These are phyloP conservation scores for Acrocephalus arundinaceus DNA, from an alignment of 2,113 vertebrate species.

Conservation along the genomic window DNA sequence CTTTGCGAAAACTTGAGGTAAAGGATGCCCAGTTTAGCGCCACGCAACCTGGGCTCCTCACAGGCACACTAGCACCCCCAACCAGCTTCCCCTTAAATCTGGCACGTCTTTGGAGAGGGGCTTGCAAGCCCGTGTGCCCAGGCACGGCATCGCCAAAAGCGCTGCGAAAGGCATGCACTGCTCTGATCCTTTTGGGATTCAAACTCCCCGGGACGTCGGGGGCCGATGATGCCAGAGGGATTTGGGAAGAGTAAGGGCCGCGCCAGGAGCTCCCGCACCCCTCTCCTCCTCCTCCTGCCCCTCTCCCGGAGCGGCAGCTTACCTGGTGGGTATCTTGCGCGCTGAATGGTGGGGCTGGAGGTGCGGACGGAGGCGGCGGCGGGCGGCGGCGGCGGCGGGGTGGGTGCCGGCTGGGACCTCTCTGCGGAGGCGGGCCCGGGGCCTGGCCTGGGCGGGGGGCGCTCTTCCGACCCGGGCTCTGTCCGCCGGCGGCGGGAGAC, in stretches of 20 bases:
- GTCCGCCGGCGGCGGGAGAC: background rate
- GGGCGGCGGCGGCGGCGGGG: constrained; percentile 58
- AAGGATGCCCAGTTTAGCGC: background rate
- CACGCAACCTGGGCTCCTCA: background rate
- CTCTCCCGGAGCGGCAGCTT: background rate
- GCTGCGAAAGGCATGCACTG: background rate
- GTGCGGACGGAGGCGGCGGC: constrained; percentile 78
- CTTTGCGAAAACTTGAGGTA: background rate
- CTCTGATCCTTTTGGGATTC: background rate
- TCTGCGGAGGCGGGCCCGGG: constrained; percentile 77
- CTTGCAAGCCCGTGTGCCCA: background rate
- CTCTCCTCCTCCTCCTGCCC: too few species aligned
- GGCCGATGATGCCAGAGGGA: background rate
- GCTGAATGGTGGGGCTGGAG: constrained; percentile 93
- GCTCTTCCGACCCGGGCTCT: constrained; percentile 91
- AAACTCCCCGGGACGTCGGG: background rate
- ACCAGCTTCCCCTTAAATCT: background rate
- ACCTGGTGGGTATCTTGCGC: constrained; percentile 92
- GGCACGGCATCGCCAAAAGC: background rate
- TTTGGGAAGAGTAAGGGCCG: background rate
- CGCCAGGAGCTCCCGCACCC: background rate
- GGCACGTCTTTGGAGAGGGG: background rate
- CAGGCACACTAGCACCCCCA: background rate
- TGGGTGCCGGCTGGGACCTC: constrained; percentile 68
- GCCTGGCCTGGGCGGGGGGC: constrained; percentile 78